A percentile compares a stretch with the other conserved stretches of the same genome.
Evolutionary conservation across 2,888 invertebrate species (phyloP).

Genomic region (Hirtodrosophila duncani): DNA sequence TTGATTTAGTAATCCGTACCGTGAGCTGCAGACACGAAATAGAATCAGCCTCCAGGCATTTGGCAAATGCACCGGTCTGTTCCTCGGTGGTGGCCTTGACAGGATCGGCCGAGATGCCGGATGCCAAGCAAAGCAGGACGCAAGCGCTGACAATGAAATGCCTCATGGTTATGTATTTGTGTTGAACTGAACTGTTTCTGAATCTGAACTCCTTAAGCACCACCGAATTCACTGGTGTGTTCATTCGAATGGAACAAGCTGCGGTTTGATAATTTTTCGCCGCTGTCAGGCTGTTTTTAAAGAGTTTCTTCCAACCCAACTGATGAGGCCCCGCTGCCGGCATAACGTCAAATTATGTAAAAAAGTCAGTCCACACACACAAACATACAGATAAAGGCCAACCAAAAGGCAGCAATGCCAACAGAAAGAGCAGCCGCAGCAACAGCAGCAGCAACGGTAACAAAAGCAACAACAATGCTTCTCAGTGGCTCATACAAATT

Average conservation of each 20-base stretch:
- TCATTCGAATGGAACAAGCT: conserved; percentile 79
- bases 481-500: conserved; percentile 30
- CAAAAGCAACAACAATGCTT: too few relatives aligned
- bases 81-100: conserved; percentile 58
- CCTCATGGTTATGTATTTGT: conserved; percentile 69
- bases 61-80: conserved; percentile 78
- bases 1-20: conserved; percentile 75
- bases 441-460: conserved; percentile 24
- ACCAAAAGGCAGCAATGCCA: conserved; percentile 25
- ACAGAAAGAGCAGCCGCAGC: conserved; percentile 16
- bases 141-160: conserved; percentile 73
- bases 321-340: conserved; percentile 56
- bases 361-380: conserved; percentile 43
- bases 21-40: conserved; percentile 83
- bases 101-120: conserved; percentile 74
- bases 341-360: conserved; percentile 70
- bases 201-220: conserved; percentile 63
- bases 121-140: conserved; percentile 75
- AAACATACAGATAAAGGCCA: conserved; percentile 12
- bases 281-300: conserved; percentile 78
- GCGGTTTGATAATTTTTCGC: conserved; percentile 79
- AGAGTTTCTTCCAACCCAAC: conserved; percentile 75
- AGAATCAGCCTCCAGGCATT: conserved; percentile 82
- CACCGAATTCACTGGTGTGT: conserved; percentile 78
- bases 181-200: conserved; percentile 45